These are phyloP conservation scores for Omphaloscelis lunosa DNA, from an alignment of 2,888 invertebrate genomes.

Conservation along the genomic window DNA sequence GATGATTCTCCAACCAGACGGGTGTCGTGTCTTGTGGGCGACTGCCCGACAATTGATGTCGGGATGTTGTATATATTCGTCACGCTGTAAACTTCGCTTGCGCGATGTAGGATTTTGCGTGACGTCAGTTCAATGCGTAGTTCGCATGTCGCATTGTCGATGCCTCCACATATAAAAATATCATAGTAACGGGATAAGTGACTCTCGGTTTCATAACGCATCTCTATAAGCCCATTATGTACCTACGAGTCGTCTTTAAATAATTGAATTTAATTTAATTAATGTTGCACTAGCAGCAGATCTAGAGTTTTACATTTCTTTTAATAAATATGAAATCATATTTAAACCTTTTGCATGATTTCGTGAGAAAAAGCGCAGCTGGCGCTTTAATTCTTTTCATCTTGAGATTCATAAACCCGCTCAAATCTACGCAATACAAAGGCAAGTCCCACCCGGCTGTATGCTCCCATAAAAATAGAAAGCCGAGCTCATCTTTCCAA, in stretches of 20 bases:
- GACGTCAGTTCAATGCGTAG: no score
- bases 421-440: constrained; percentile 38
- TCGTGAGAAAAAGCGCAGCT: constrained; percentile 17
- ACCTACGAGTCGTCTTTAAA: neutral
- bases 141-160: no score
- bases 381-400: constrained; percentile 8
- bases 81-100: no score
- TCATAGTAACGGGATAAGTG: neutral
- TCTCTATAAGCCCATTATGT: neutral
- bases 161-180: no score
- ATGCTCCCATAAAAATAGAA: constrained; percentile 33
- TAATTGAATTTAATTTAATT: neutral
- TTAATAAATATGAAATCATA: neutral
- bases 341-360: constrained; percentile 10
- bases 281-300: neutral
- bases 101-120: no score
- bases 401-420: neutral
- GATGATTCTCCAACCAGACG: no score
- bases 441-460: constrained; percentile 26
- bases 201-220: neutral
- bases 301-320: neutral
- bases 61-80: no score
- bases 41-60: no score
- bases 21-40: no score
- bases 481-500: constrained; percentile 26